phyloP scores from a whole-genome alignment of 2,797 vertebrate genomes.

The Neosalanx taihuensis region DNA sequence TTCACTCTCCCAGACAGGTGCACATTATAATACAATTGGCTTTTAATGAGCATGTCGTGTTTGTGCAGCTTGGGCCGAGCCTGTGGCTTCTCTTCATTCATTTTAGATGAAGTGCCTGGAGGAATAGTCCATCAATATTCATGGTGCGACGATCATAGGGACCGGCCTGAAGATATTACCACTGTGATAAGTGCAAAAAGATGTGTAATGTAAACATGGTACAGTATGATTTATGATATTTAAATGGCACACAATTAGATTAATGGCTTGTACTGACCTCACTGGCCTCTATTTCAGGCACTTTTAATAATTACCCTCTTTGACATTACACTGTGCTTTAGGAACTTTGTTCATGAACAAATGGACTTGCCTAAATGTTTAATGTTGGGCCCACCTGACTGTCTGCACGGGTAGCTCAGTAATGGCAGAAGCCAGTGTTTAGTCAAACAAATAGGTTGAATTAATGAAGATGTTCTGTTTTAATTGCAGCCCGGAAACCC shows the following conservation, averaged over 20 bases:
- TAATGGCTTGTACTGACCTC: conserved; percentile 54
- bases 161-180: conserved; percentile 54
- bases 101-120: conserved; percentile 74
- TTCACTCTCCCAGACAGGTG: conserved; percentile 65
- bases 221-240: conserved; percentile 62
- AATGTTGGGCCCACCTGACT: conserved; percentile 22
- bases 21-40: conserved; percentile 68
- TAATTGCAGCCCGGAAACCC: no score
- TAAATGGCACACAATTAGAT: conserved; percentile 61
- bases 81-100: conserved; percentile 65
- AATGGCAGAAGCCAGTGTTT: no score
- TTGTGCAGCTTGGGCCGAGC: conserved; percentile 67
- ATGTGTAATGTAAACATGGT: conserved; percentile 71
- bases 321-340: conserved; percentile 29
- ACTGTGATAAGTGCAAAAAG: conserved; percentile 59
- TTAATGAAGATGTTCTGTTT: no score
- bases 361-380: conserved; percentile 35
- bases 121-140: conserved; percentile 74
- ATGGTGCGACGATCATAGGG: conserved; percentile 65
- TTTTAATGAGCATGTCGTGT: conserved; percentile 72
- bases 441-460: no score
- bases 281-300: conserved; percentile 59
- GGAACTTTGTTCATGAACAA: conserved; percentile 36
- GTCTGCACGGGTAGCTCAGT: conserved; percentile 2
- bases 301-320: conserved; percentile 52